These are phyloP conservation scores for Acanthosoma haemorrhoidale DNA, from an alignment of 2,888 invertebrate species.

Conservation along the genomic window DNA sequence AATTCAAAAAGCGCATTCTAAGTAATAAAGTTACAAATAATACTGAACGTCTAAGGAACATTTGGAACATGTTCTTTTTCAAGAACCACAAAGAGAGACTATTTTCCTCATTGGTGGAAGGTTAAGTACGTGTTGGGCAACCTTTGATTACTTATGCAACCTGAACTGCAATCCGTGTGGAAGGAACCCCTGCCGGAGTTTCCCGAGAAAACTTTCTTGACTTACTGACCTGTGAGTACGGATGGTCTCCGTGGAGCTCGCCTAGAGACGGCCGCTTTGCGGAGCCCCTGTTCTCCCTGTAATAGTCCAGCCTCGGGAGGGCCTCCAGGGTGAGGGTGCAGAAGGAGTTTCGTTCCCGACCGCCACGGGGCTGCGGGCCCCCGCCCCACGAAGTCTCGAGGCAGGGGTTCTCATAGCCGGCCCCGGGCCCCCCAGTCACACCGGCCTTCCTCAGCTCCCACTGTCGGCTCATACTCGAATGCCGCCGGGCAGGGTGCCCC, in stretches of 20 bases:
- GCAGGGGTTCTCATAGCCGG: slow-evolving; percentile 38
- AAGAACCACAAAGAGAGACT: too few relatives aligned
- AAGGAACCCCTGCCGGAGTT: too few relatives aligned
- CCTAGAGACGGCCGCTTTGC: slow-evolving; percentile 77
- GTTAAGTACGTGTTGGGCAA: too few relatives aligned
- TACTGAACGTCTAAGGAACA: too few relatives aligned
- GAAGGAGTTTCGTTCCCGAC: slow-evolving; percentile 51
- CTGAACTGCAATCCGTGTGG: too few relatives aligned
- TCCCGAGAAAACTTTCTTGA: too few relatives aligned
- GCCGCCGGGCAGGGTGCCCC: neutral
- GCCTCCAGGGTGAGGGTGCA: slow-evolving; percentile 71
- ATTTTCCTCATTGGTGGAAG: too few relatives aligned
- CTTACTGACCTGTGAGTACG: slow-evolving; percentile 37
- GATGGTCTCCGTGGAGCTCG: slow-evolving; percentile 64
- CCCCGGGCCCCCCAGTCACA: slow-evolving; percentile 21
- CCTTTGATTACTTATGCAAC: too few relatives aligned
- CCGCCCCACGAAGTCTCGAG: slow-evolving; percentile 23
- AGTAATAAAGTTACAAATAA: too few relatives aligned
- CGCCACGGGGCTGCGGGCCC: neutral
- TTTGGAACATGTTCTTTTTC: too few relatives aligned
- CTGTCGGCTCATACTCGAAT: slow-evolving; percentile 24
- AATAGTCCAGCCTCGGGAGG: slow-evolving; percentile 74
- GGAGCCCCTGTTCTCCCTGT: slow-evolving; percentile 69
- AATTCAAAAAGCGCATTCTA: too few relatives aligned
- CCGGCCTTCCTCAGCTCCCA: slow-evolving; percentile 33